Evolutionary conservation across 2,888 invertebrate species (phyloP), one percentile per base, ranked within the genome.

Genomic region (Hemistola chrysoprasaria): DNA sequence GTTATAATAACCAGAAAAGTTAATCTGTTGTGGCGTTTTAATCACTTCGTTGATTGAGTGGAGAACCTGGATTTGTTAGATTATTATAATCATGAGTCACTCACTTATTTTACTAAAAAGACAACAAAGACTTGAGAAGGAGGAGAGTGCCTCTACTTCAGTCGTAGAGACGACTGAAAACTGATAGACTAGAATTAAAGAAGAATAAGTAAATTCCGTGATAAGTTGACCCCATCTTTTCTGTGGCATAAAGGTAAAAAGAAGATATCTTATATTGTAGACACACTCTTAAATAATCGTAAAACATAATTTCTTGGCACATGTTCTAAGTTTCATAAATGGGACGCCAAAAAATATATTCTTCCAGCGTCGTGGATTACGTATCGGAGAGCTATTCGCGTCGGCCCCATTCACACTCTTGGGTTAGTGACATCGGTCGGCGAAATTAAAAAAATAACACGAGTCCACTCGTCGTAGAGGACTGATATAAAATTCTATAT

Each of bases 401-500:
- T 63, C 71, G 68, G 48, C 71, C 74, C 70, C 79, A 81, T 82
- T 84, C 79, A 83, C 66, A 69, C 56, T 62, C 59, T 59, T 63
- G 65, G 77, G 78, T 74, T 78, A 76, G 78, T 79, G 82, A 79
- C 83, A 81, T 76, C 76, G 66, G 58, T 57, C 67, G 62, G 63
- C 64, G 53, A 73, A 80, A 75, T 70, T 57, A 70, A 79, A 80
- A 75, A 79, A 70, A 71, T 70, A 72, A 56, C 51, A 53, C 16
- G 46, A 61, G 56, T 66, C 62, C 55, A 58, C 59, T 54, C 53
- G 62, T 54, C 53, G 62, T 49, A 52, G 49, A 56, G 54, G 76
- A 70, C 78, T 78, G 73, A 77, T 85, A 84, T 85, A 84, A 84
- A 85, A 76, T 81, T 86, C 86, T 85, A 86, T 74, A 74, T 81